Evolutionary conservation across 1,140 invertebrate species (phyloP).

Genomic region (Aphaenogaster ashmeadi): DNA sequence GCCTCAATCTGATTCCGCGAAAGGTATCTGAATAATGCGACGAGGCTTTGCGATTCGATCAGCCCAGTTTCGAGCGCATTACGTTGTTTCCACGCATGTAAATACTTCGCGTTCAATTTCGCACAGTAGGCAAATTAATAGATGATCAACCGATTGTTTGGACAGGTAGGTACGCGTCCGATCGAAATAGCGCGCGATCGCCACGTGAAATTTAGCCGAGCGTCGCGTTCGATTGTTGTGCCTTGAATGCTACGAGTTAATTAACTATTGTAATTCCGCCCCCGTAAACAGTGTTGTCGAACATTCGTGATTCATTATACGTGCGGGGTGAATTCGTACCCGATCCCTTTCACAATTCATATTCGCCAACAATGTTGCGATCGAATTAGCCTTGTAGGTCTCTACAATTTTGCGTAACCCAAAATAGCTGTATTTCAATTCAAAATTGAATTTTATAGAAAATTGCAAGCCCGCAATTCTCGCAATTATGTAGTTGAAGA

Average conservation of each 20-base stretch:
- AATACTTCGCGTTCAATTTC: conserved; percentile 61
- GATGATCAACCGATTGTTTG: conserved; percentile 62
- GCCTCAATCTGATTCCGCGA: conserved; percentile 64
- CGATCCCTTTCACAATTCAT: conserved; percentile 47
- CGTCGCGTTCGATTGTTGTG: conserved; percentile 56
- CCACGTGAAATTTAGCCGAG: conserved; percentile 50
- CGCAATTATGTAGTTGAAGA: neutral
- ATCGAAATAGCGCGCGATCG: conserved; percentile 51
- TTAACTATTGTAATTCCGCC: conserved; percentile 56
- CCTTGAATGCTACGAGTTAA: conserved; percentile 62
- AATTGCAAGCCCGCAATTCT: neutral
- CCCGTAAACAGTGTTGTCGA: conserved; percentile 33
- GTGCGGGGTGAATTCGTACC: conserved; percentile 12
- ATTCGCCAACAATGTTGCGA: conserved; percentile 38
- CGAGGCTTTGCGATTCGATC: conserved; percentile 30
- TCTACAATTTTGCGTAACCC: neutral
- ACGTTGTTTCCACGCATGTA: conserved; percentile 32
- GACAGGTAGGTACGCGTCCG: conserved; percentile 49
- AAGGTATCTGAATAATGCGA: conserved; percentile 56
- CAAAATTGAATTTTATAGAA: conserved; percentile 10
- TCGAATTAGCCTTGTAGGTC: conserved; percentile 28
- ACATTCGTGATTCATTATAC: conserved; percentile 63
- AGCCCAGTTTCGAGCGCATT: conserved; percentile 38
- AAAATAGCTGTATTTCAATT: neutral
- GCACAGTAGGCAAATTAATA: conserved; percentile 60